Percentiles rank a stretch among this genome's conserved stretches.
Conservation (phyloP, 2,113 vertebrate species). For the Leucoraja erinaceus region DNA sequence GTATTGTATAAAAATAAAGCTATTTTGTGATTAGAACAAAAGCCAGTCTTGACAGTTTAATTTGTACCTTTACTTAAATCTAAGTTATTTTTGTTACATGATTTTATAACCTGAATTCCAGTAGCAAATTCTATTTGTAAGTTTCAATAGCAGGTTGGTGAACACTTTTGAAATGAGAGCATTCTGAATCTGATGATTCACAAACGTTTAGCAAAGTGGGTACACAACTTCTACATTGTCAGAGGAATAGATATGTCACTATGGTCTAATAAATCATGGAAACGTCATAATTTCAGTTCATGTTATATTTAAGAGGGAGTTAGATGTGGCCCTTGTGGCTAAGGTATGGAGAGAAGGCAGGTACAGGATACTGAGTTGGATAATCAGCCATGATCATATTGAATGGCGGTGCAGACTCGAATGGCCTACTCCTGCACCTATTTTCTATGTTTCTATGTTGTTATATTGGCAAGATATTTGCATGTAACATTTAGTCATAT, state of each 20-base stretch:
- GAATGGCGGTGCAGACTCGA: no score
- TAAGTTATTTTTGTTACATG: neutral
- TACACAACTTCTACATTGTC: neutral
- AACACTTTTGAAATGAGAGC: neutral
- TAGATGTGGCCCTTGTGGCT: no score
- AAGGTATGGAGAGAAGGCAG: no score
- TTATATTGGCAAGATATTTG: neutral
- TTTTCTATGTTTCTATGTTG: no score
- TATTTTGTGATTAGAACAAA: slow-evolving; percentile 35
- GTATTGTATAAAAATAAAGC: slow-evolving; percentile 27
- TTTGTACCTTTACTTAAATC: slow-evolving; percentile 22
- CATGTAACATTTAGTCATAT: neutral
- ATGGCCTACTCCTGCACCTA: no score
- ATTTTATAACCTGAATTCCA: neutral
- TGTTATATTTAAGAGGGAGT: no score
- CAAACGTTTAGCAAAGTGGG: neutral
- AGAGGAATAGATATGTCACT: neutral
- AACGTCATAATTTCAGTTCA: neutral
- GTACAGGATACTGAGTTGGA: no score
- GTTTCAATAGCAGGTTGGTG: neutral
- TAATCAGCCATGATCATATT: no score
- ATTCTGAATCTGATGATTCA: neutral
- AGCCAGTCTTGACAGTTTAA: slow-evolving; percentile 27
- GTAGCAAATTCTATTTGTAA: neutral
- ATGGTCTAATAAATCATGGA: neutral